Percentiles rank a stretch among this genome's conserved stretches.
Conservation (phyloP, 2,888 invertebrate genomes). For the Tetranychus piercei region DNA sequence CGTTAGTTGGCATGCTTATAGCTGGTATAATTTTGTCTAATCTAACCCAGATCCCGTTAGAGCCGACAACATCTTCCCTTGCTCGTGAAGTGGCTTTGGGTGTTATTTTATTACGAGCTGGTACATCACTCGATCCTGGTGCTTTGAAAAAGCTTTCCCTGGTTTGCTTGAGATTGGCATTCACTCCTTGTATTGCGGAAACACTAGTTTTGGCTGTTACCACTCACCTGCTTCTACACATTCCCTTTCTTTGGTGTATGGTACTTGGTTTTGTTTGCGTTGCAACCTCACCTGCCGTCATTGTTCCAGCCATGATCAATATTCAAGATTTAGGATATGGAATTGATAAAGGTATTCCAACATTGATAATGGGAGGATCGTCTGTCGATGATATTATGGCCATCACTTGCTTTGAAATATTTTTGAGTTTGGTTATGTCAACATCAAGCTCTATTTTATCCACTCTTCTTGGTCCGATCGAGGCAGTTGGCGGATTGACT, state of each 20-base stretch:
- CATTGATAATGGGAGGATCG: constrained; percentile 78
- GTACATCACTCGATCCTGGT: constrained; percentile 24
- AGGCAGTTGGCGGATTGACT: constrained; percentile 55
- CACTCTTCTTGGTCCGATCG: constrained; percentile 45
- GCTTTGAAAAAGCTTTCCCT: constrained; percentile 20
- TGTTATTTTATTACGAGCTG: constrained; percentile 26
- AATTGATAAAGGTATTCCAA: constrained; percentile 82
- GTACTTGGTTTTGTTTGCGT: constrained; percentile 50
- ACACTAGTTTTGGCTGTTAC: constrained; percentile 18
- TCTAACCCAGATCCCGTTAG: neutral
- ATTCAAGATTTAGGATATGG: constrained; percentile 72
- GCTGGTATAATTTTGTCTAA: constrained; percentile 17
- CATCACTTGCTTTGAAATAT: constrained; percentile 77
- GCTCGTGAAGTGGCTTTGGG: constrained; percentile 21
- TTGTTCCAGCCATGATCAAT: constrained; percentile 75
- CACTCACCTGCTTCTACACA: neutral
- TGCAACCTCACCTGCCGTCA: constrained; percentile 88
- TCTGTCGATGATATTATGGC: constrained; percentile 88
- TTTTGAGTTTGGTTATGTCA: constrained; percentile 41
- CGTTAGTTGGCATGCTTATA: constrained; percentile 24
- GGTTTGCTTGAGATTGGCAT: constrained; percentile 22
- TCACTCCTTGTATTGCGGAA: constrained; percentile 26
- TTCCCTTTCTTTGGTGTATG: constrained; percentile 40
- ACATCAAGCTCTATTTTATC: neutral
- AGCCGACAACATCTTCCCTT: neutral